Evolutionary conservation across 2,113 vertebrate genomes (phyloP), one percentile per base, ranked within the genome.

Genomic region (Corythornis madagascariensis): DNA sequence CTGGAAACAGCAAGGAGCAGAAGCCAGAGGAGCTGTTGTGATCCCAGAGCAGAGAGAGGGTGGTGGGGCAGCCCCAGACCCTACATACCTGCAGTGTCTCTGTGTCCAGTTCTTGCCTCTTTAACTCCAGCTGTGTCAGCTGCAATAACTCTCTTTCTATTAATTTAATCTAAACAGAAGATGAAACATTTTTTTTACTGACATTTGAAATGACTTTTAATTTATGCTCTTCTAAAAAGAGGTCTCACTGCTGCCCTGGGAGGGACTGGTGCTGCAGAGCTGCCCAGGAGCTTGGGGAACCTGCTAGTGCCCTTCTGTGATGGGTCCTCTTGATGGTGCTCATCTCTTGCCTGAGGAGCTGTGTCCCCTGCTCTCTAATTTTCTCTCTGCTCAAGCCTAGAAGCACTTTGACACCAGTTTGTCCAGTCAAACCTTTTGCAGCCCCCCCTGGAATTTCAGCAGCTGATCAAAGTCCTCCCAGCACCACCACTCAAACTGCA

Each of bases 121-220:
- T 99, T 98, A 99, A 97, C 97, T 99, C 99, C 98, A 99, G 98
- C 97, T 99, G 99, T 97, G 99, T 99, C 98, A 99, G 95, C 98
- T 99, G 99, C 98, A 98, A 98, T 98, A 99, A 99, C 97, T 99
- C 99, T 97, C 93, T 98, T 97, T 99, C 99, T 98, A 99, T 99
- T 98, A 99, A 98, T 97, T 98, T 99, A 98, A 99, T 99, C 99
- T 99, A 99, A 97, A 98, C 97, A 97, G 97, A 98, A 99, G 98
- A 99, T 7, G 98, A 98, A 97, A 99, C 87, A 98, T 95, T 94
- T 96, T 38, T 96, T 95, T 94, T 96, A 97, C 95, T 95, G 76
- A 87, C 90, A 90, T 74, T 75, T 77, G 77, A 84, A 78, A 16
- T 63, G 0, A 78, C 45, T 63, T 87, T 92, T 21, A 10, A 15